Evolutionary conservation across 2,888 invertebrate genomes (phyloP).

Genomic region (Agrochola macilenta): DNA sequence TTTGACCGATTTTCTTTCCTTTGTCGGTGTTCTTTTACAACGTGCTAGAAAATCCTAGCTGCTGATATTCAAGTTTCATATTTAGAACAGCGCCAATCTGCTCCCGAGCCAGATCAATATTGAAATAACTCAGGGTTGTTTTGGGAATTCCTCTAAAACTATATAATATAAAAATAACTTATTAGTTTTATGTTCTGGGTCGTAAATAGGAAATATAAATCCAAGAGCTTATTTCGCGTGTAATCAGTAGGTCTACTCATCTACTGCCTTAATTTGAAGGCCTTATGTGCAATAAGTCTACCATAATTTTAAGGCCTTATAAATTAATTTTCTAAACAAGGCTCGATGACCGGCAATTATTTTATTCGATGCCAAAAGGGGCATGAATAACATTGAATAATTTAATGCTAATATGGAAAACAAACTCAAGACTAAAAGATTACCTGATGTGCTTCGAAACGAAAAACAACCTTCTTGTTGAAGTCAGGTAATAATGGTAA

Average conservation of each 20-base stretch:
- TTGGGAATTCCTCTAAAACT: neutral
- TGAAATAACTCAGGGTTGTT: neutral
- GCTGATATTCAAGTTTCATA: neutral
- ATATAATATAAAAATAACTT: too few species aligned
- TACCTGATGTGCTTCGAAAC: too few species aligned
- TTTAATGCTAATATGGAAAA: neutral
- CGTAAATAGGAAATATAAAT: neutral
- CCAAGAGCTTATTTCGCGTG: neutral
- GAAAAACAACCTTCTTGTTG: neutral
- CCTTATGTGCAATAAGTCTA: too few species aligned
- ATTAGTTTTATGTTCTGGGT: neutral
- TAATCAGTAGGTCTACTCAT: neutral
- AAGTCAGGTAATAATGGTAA: neutral
- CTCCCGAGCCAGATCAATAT: neutral
- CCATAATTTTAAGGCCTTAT: neutral
- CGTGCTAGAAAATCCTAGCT: neutral
- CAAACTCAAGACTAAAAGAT: neutral
- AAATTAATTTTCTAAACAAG: constrained; percentile 5
- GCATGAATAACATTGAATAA: neutral
- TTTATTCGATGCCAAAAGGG: neutral
- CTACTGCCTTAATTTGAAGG: neutral
- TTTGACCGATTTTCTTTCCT: neutral
- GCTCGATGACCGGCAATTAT: constrained; percentile 7
- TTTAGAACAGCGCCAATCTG: neutral
- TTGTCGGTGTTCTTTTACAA: neutral